These are phyloP conservation scores for Therioaphis trifolii DNA, from an alignment of 2,888 invertebrate genomes.

Conservation along the genomic window DNA sequence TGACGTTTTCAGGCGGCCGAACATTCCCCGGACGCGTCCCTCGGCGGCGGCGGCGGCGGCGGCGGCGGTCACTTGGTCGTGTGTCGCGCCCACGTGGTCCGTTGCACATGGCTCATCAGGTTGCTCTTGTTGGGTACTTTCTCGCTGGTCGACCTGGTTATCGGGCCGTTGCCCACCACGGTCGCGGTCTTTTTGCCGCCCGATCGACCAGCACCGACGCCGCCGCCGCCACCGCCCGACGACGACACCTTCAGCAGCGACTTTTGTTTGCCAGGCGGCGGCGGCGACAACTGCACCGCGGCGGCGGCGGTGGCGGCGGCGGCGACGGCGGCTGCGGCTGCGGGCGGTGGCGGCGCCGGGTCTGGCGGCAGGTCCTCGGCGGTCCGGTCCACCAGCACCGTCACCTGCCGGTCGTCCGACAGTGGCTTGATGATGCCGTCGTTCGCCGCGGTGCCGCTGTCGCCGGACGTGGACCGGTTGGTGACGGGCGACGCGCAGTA, in stretches of 20 bases:
- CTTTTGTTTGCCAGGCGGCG: constrained; percentile 67
- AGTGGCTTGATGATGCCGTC: constrained; percentile 74
- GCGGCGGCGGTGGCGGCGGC: constrained; percentile 52
- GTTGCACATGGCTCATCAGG: constrained; percentile 83
- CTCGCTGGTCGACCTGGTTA: constrained; percentile 85
- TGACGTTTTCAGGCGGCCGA: no score
- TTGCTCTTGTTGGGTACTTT: constrained; percentile 87
- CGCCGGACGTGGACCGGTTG: constrained; percentile 67
- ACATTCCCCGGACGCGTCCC: not conserved
- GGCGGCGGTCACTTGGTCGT: constrained; percentile 79
- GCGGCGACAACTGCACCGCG: constrained; percentile 63
- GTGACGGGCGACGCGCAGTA: constrained; percentile 68
- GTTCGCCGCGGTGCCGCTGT: constrained; percentile 68
- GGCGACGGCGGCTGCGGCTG: constrained; percentile 64
- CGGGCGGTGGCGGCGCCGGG: not conserved
- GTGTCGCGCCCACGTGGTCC: constrained; percentile 87
- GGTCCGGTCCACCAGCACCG: constrained; percentile 73
- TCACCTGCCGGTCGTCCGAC: constrained; percentile 75
- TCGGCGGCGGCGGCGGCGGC: not conserved
- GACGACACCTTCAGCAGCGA: constrained; percentile 73
- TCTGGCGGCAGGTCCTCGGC: not conserved
- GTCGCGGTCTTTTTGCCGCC: constrained; percentile 66
- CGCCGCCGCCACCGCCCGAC: constrained; percentile 63
- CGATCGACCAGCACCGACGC: constrained; percentile 41
- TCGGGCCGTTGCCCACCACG: constrained; percentile 72